Evolutionary conservation across 1,140 invertebrate species (phyloP), one percentile per base, ranked within the genome.

Genomic region (Sycophila sp.): DNA sequence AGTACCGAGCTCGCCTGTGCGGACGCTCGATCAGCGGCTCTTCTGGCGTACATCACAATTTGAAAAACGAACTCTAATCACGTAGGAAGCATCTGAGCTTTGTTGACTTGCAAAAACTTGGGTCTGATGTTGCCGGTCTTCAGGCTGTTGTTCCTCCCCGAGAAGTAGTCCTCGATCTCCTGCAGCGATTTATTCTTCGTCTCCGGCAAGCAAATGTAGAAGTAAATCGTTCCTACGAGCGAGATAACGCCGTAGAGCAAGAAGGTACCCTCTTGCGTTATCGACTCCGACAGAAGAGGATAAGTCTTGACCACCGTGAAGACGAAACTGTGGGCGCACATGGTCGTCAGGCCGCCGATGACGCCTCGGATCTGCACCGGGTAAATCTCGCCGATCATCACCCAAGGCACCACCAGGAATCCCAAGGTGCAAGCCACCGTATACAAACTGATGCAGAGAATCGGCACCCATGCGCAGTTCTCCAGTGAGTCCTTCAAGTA

Each of bases 161-260:
- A 89, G 74, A 90, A 92, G 69, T 90, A 91, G 74, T 91, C 90
- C 80, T 92, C 91, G 26, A 95, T 94, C 79, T 95, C 93, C 80
- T 94, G 92, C 10, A 95, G 81, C 1, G 88, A 89, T 76, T 90
- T 89, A 8, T 91, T 92, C 80, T 94, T 94, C 1, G 94, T 96
- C 82, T 96, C 94, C n/a, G 94, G 93, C 15, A 95, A 82, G 68
- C 87, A 91, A 53, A 91, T 64, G 34, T 85, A 89, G 47, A 91
- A 84, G 59, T 89, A 86, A 47, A 91, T 78, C 69, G 89, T 87
- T 82, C 90, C 89, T 34, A 86, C 77, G 2, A 90, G 74, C 6
- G 91, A 91, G 68, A 90, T 86, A 22, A 84, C 84, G 0, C 93
- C 91, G 65, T 92, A 92, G 0, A 91, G 71, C 1, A 89, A 84